These are phyloP conservation scores for Rhegmatorhina hoffmannsi DNA, from an alignment of 2,113 vertebrate species.

Conservation along the genomic window DNA sequence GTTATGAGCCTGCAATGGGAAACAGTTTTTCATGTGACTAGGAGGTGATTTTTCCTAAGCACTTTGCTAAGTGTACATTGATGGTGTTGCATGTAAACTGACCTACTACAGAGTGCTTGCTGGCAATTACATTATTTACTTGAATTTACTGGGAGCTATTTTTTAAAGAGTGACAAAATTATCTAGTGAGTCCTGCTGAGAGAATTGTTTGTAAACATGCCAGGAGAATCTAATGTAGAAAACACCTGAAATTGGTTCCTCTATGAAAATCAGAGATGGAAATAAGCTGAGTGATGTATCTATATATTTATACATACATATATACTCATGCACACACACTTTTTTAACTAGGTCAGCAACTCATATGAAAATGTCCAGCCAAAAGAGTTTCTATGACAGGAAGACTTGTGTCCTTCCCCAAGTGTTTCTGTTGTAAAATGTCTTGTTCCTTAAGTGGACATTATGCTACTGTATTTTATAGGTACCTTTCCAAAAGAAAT, in stretches of 20 bases:
- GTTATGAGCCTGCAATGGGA: not conserved
- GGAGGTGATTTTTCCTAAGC: not conserved
- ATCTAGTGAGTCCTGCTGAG: not conserved
- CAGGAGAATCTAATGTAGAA: not conserved
- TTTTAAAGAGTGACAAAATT: not conserved
- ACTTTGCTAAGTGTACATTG: not conserved
- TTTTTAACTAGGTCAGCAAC: not conserved
- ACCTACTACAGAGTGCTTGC: not conserved
- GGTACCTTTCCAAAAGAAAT: not conserved
- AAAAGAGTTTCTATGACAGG: not conserved
- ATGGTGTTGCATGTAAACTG: not conserved
- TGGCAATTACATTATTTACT: not conserved
- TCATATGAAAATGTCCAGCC: not conserved
- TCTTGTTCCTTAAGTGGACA: not conserved
- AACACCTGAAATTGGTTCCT: not conserved
- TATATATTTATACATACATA: not conserved
- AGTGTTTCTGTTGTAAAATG: not conserved
- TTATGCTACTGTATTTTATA: slow-evolving; percentile 32
- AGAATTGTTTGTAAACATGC: not conserved
- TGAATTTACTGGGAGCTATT: not conserved
- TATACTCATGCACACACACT: accelerated
- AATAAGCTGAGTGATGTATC: not conserved
- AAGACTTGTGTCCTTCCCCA: not conserved
- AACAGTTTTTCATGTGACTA: not conserved
- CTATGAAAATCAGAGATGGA: not conserved